A percentile compares a stretch with the other conserved stretches of the same genome.
phyloP scores from a whole-genome alignment of 2,888 invertebrate genomes.

The Volucella bombylans region DNA sequence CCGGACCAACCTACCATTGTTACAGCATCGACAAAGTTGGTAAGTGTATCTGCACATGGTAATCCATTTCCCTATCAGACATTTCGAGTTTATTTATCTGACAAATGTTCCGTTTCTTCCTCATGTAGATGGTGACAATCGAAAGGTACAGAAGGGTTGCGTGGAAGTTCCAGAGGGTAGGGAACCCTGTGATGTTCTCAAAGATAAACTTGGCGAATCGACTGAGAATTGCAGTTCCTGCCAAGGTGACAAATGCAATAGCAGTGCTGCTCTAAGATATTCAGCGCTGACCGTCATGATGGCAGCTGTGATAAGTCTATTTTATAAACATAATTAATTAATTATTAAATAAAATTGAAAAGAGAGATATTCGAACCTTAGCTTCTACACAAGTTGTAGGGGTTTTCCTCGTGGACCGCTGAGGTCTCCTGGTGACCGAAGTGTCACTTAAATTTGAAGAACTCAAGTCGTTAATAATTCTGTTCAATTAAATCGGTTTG shows the following conservation, averaged over 20 bases:
- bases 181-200: slow-evolving; percentile 25
- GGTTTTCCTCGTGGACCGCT: no score
- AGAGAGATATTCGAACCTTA: no score
- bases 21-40: slow-evolving; percentile 16
- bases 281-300: slow-evolving; percentile 27
- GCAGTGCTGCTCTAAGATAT: slow-evolving; percentile 31
- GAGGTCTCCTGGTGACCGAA: no score
- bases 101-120: not conserved
- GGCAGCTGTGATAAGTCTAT: slow-evolving; percentile 19
- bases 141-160: slow-evolving; percentile 38
- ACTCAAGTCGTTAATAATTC: no score
- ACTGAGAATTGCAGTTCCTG: slow-evolving; percentile 38
- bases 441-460: no score
- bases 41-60: not conserved
- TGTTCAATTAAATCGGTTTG: no score
- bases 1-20: slow-evolving; percentile 12
- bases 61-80: no score
- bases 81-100: not conserved
- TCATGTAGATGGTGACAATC: not conserved
- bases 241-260: slow-evolving; percentile 36
- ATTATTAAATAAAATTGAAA: no score
- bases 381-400: no score
- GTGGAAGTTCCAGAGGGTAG: slow-evolving; percentile 37
- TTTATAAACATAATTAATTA: slow-evolving; percentile 19
- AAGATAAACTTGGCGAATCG: not conserved